Conservation (phyloP, 2,888 invertebrate species). For the Apodemia mormo region DNA sequence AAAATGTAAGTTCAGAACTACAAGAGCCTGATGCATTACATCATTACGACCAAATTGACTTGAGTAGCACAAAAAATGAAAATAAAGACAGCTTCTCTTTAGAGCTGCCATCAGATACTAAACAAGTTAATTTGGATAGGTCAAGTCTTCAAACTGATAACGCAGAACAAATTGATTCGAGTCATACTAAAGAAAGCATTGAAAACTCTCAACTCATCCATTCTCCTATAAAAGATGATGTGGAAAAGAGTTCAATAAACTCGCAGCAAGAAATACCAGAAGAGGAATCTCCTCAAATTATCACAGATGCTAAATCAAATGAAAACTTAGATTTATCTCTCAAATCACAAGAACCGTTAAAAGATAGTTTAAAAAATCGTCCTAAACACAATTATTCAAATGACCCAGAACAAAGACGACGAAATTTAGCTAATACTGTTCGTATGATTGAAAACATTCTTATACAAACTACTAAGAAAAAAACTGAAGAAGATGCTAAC, state of each 20-base stretch:
- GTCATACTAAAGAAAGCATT: not conserved
- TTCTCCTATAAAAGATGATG: not conserved
- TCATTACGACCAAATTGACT: not conserved
- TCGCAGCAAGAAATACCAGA: not conserved
- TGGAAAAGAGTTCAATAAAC: not conserved
- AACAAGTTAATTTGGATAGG: not conserved
- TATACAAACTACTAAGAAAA: constrained; percentile 22
- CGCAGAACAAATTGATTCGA: not conserved
- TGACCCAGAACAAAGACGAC: constrained; percentile 43
- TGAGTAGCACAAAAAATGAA: not conserved
- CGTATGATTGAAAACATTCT: constrained; percentile 61
- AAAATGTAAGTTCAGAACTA: not conserved
- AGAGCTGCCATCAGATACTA: not conserved
- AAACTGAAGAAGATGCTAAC: constrained; percentile 22
- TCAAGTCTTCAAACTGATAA: not conserved
- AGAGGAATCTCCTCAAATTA: not conserved
- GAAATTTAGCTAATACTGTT: constrained; percentile 65
- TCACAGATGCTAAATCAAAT: not conserved
- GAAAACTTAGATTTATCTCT: constrained; percentile 18
- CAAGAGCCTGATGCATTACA: not conserved
- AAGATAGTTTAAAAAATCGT: constrained; percentile 25
- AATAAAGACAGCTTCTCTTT: not conserved
- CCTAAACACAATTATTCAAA: constrained; percentile 33
- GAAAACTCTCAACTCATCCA: not conserved
- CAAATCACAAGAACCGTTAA: constrained; percentile 21